phyloP scores from a whole-genome alignment of 1,140 invertebrate species.

The Drosophila guanche region DNA sequence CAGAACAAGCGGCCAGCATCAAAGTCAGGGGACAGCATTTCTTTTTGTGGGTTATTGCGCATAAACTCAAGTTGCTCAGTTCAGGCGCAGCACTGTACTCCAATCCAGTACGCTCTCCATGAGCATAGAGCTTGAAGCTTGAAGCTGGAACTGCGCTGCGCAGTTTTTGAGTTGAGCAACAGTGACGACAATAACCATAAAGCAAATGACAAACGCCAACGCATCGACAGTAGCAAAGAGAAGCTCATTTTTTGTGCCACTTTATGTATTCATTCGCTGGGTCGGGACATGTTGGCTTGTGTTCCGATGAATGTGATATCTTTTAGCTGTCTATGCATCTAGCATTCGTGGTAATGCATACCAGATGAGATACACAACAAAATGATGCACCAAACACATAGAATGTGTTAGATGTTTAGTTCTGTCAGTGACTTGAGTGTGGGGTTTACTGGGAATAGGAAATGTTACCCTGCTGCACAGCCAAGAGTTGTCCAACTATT shows the following conservation, averaged over 20 bases:
- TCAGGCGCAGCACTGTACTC: slow-evolving; percentile 3
- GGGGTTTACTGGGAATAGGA: too few relatives aligned
- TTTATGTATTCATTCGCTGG: slow-evolving; percentile 23
- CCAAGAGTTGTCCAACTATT: neutral
- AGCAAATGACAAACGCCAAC: slow-evolving; percentile 46
- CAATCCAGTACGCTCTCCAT: neutral
- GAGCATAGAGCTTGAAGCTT: slow-evolving; percentile 39
- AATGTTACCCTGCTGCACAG: too few relatives aligned
- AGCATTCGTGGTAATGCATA: slow-evolving; percentile 26
- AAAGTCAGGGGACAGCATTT: slow-evolving; percentile 41
- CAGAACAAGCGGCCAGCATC: slow-evolving; percentile 42
- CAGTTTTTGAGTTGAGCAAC: slow-evolving; percentile 35
- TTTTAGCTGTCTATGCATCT: slow-evolving; percentile 17
- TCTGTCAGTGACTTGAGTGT: too few relatives aligned
- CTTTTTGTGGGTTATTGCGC: slow-evolving; percentile 59
- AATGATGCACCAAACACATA: neutral
- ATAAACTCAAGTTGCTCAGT: slow-evolving; percentile 26
- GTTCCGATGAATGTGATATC: slow-evolving; percentile 10
- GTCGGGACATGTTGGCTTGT: neutral
- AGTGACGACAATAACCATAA: slow-evolving; percentile 2
- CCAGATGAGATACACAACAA: slow-evolving; percentile 10
- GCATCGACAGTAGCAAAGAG: slow-evolving; percentile 34
- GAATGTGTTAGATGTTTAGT: too few relatives aligned
- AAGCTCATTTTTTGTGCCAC: slow-evolving; percentile 14
- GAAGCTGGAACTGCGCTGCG: slow-evolving; percentile 61